Conservation (phyloP, 2,888 invertebrate species). For the Lasiommata megera region DNA sequence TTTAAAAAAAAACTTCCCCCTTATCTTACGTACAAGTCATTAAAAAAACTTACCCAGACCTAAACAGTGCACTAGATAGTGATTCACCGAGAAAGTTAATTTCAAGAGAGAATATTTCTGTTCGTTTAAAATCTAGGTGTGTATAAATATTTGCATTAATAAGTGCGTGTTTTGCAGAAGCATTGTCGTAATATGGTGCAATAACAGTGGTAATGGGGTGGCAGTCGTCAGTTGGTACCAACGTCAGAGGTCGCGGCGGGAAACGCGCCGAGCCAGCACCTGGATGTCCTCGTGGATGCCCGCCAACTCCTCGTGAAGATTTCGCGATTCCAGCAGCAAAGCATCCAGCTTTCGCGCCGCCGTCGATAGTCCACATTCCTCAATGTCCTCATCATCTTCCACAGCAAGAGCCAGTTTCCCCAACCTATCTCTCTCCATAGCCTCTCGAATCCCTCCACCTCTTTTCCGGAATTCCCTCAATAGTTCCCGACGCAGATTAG, state of each 20-base stretch:
- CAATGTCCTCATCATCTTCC: conserved; percentile 62
- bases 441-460: conserved; percentile 50
- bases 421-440: conserved; percentile 65
- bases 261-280: conserved; percentile 75
- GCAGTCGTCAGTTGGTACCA: conserved; percentile 57
- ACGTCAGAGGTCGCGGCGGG: conserved; percentile 66
- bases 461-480: conserved; percentile 49
- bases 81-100: no score
- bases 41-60: no score
- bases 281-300: conserved; percentile 76
- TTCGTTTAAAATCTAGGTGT: no score
- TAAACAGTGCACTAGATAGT: no score
- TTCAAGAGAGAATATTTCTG: no score
- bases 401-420: conserved; percentile 69
- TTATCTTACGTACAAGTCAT: no score
- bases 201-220: conserved; percentile 28
- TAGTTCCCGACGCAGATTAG: conserved; percentile 44
- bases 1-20: no score
- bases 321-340: conserved; percentile 69
- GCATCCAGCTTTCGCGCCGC: conserved; percentile 67
- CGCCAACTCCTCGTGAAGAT: conserved; percentile 69
- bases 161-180: conserved; percentile 22
- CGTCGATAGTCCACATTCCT: conserved; percentile 52
- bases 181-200: conserved; percentile 14
- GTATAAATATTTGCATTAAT: not conserved